These are phyloP conservation scores for Trichogramma pretiosum DNA, from an alignment of 1,140 invertebrate genomes.

Conservation along the genomic window DNA sequence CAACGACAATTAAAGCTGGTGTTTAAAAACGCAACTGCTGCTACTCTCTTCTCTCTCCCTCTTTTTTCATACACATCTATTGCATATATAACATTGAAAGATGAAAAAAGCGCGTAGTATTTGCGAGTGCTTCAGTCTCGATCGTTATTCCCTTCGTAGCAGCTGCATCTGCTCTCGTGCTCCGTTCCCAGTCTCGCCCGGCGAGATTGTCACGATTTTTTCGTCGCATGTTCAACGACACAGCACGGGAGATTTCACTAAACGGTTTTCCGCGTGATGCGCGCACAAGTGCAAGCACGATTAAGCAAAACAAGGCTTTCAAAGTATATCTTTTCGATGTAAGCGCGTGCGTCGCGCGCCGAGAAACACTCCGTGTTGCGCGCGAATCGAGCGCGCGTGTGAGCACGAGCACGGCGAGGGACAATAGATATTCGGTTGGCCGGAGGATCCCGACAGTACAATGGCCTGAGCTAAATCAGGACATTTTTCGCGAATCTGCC, in stretches of 20 bases:
- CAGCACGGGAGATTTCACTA: constrained; percentile 8
- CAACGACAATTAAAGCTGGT: constrained; percentile 3
- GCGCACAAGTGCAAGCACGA: constrained; percentile 3
- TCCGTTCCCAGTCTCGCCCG: not conserved
- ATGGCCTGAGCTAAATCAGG: constrained; percentile 43
- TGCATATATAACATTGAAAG: too few species aligned
- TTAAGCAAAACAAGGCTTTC: constrained; percentile 8
- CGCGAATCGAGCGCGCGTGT: constrained; percentile 12
- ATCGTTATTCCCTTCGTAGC: not conserved
- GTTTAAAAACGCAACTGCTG: constrained; percentile 2
- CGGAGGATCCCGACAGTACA: too few species aligned
- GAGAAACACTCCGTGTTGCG: too few species aligned
- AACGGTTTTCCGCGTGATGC: constrained; percentile 12
- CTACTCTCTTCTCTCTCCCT: not conserved
- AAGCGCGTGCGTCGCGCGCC: too few species aligned
- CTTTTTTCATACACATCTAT: constrained; percentile 1
- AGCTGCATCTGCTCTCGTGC: not conserved
- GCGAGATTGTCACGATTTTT: constrained; percentile 7
- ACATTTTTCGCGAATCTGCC: constrained; percentile 43
- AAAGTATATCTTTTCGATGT: too few species aligned
- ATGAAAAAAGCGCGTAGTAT: not conserved
- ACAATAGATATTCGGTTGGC: constrained; percentile 39
- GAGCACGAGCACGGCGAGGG: constrained; percentile 16
- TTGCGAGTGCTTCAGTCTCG: not conserved
- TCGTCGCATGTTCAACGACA: too few species aligned